These are phyloP conservation scores for Drymonia ruficornis DNA, from an alignment of 2,888 invertebrate genomes.

Conservation along the genomic window DNA sequence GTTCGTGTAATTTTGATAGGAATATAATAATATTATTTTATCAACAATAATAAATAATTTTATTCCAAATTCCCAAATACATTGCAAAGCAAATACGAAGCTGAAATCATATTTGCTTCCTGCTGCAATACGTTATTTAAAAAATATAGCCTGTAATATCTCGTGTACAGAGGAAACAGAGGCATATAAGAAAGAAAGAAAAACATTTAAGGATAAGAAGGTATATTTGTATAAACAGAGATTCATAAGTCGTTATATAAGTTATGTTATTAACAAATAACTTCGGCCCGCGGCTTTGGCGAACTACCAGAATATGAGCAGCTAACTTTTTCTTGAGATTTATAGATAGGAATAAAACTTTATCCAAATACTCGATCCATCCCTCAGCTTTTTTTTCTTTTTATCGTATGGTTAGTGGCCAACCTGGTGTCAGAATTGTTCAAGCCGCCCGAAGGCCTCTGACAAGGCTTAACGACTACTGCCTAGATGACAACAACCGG, in stretches of 20 bases:
- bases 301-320: too few species aligned
- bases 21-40: not conserved
- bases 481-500: too few species aligned
- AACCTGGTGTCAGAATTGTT: too few species aligned
- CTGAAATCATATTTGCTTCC: not conserved
- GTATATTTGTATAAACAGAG: not conserved
- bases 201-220: too few species aligned
- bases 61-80: not conserved
- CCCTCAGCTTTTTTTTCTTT: too few species aligned
- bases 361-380: too few species aligned
- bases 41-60: not conserved
- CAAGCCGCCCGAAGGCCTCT: too few species aligned
- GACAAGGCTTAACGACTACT: too few species aligned
- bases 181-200: not conserved
- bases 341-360: too few species aligned
- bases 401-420: too few species aligned
- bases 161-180: not conserved
- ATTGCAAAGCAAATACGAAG: not conserved
- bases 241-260: conserved; percentile 1
- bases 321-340: not conserved
- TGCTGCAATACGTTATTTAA: not conserved
- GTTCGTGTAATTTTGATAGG: not conserved
- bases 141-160: conserved; percentile 2
- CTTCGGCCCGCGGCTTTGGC: not conserved
- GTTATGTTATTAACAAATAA: not conserved